These are phyloP conservation scores for Dreissena polymorpha DNA, from an alignment of 1,140 invertebrate species.

Conservation along the genomic window DNA sequence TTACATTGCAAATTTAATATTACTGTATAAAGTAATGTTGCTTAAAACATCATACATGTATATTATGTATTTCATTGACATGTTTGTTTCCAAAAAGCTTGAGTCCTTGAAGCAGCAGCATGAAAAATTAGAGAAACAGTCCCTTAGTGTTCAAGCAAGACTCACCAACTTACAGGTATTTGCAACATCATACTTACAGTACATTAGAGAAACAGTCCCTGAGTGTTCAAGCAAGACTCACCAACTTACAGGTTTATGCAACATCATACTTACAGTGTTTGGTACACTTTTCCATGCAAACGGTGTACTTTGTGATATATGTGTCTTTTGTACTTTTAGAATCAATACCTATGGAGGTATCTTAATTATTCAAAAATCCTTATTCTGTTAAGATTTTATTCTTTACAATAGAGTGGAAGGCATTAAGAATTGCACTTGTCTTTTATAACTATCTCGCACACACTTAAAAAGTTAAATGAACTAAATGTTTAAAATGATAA, in stretches of 20 bases:
- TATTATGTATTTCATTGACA: background rate
- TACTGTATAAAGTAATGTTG: background rate
- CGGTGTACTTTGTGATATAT: background rate
- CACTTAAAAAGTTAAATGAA: too few species aligned
- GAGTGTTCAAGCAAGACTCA: constrained; percentile 74
- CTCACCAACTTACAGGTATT: constrained; percentile 77
- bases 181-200: background rate
- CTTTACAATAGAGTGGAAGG: too few species aligned
- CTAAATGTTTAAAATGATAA: too few species aligned
- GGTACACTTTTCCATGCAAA: too few species aligned
- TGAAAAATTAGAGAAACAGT: constrained; percentile 75
- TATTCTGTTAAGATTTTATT: too few species aligned
- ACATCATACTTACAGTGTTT: too few species aligned
- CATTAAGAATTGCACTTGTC: too few species aligned
- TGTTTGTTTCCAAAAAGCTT: constrained; percentile 59
- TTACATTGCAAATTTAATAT: too few species aligned
- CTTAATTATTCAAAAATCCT: too few species aligned
- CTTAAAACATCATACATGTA: background rate
- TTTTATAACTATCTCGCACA: too few species aligned
- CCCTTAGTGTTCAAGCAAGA: constrained; percentile 73
- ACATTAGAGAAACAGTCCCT: constrained; percentile 73
- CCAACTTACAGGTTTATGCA: constrained; percentile 79
- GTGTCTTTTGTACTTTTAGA: background rate
- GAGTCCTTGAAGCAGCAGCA: constrained; percentile 69
- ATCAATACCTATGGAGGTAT: background rate